Base-by-base conservation (phyloP, 1,140 invertebrate species). In the Pectinophora gossypiella region DNA sequence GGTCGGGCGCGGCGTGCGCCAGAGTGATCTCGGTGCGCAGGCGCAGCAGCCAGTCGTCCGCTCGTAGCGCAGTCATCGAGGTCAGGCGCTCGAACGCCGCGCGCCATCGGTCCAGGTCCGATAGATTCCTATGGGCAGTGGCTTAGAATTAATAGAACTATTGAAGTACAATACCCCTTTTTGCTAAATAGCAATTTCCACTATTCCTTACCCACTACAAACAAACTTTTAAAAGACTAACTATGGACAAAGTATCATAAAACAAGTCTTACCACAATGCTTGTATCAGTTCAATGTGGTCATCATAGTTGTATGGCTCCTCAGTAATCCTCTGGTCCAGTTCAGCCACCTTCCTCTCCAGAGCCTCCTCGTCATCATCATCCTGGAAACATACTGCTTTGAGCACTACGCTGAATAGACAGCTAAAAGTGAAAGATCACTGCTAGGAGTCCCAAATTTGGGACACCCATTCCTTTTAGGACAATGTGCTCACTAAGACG, bases 281-380 rank as follows among this genome's bases (percentile, higher is more conserved):
- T 52, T 81, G 73, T 23, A 84, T 81, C 18, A 86, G 56, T 10
- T 84, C 72, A 59, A 86, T 77, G 42, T 86, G 83, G 20, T 81
- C 71, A 65, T 81, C 65, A 67, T 84, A 86, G 53, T 76, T 75
- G 36, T 78, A 81, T 22, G 74, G 79, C 48, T 83, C 69, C 21
- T 76, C 69, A 44, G 62, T 43, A 45, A 86, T 68, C 10, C 58
- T 56, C 3, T 48, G 54, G 23, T 84, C 83, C 19, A 83, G 51
- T 18, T 78, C 65, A 20, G 67, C 53, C 5, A 83, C 76, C 51
- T 83, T 84, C 27, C 61, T 74, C 42, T 86, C 77, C 45, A 76
- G 47, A 12, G 64, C 59, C 10, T 72, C 74, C 22, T 81, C 73
- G 49, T 76, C 68, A 48, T 67, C 75, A 43, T 72, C 69, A 59